phyloP scores from a whole-genome alignment of 2,113 vertebrate species.

The Pygoscelis antarcticus region DNA sequence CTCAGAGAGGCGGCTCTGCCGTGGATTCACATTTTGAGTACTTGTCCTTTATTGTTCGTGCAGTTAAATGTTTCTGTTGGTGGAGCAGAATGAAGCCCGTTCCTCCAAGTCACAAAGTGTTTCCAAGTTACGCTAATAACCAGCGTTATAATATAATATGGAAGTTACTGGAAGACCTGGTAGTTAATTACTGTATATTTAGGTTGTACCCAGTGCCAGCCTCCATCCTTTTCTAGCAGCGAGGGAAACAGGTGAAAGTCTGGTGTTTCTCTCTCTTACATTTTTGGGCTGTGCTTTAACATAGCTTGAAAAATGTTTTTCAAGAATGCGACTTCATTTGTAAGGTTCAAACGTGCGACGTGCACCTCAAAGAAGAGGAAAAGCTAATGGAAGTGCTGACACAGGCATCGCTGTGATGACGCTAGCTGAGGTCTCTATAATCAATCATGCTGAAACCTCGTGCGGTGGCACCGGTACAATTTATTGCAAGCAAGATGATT shows the following conservation, averaged over 20 bases:
- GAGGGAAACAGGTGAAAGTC: not conserved
- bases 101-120: not conserved
- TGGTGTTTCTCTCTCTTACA: not conserved
- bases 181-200: not conserved
- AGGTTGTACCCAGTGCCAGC: not conserved
- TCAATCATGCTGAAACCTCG: not conserved
- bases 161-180: not conserved
- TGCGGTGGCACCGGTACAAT: not conserved
- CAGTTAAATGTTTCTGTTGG: not conserved
- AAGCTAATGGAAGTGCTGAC: not conserved
- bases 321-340: not conserved
- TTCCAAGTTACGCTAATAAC: not conserved
- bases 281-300: not conserved
- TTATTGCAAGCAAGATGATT: not conserved
- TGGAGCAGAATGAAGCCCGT: not conserved
- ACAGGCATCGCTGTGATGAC: not conserved
- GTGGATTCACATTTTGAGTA: accelerated
- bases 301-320: not conserved
- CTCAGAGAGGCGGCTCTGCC: not conserved
- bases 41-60: not conserved
- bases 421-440: not conserved
- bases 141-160: too few species aligned
- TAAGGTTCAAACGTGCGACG: accelerated
- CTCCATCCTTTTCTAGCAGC: not conserved
- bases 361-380: not conserved